Evolutionary conservation across 2,113 vertebrate species (phyloP), one percentile per base, ranked within the genome.

Genomic region (Melozone crissalis): DNA sequence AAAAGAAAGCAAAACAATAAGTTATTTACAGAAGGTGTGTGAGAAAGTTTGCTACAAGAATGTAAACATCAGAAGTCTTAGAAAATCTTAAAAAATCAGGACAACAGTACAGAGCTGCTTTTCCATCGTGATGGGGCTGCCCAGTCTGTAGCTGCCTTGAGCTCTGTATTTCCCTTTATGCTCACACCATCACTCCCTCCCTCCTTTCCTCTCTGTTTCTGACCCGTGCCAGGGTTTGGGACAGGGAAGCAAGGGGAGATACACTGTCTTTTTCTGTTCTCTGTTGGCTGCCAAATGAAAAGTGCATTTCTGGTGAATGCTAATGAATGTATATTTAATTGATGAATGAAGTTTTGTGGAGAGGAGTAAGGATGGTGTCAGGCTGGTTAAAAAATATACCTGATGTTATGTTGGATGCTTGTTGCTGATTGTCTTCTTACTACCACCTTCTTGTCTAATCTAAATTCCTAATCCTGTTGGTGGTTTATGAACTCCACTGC

Each of bases 161-260:
- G 41, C 33, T 21, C 35, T 69, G 12, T 27, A 20, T 69, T 87
- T 68, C 19, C 37, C 47, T 23, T 76, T 51, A 24, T 49, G 37
- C 22, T 91, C 31, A 16, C 8, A 9, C 5, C 13, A 9, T n/a
- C 39, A 54, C 24, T 69, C 24, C 37, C 15, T 62, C n/a, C 3
- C 7, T 66, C 9, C 26, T 93, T 93, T 73, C 31, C 15, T 74
- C 55, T 83, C 11, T 49, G 4, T 65, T 87, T 92, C 51, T 78
- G 41, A 5, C 57, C 58, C 0, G 0, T 84, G 46, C 24, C 27
- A 20, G 27, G 13, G 4, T 39, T 79, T 69, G 51, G 37, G 18
- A 19, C 6, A 33, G 33, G 33, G 11, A 63, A 22, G 28, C n/a
- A 27, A 65, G 20, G 8, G 18, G 20, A 84, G 20, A 15, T 65